Base-by-base conservation (phyloP, 2,113 vertebrate species). In the Caranx melampygus region DNA sequence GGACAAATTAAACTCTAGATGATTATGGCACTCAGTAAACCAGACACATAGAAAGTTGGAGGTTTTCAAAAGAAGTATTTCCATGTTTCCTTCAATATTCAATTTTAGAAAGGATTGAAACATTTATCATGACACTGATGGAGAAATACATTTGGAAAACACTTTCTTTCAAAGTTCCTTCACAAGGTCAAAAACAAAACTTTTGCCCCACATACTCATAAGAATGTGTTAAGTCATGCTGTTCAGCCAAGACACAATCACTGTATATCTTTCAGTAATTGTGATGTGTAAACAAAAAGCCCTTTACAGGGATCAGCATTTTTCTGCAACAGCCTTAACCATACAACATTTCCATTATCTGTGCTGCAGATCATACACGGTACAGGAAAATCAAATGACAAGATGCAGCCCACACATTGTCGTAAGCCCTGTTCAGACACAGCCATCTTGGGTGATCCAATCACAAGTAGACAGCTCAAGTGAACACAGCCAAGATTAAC, bases 331-430 rank as follows among this genome's bases (percentile, higher is more conserved):
- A 44, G 26, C 45, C 69, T 62, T 42, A 14, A 44, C 33, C 55
- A 13, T 66, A 34, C 15, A 34, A 81, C 35, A 75, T 59, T 68
- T 79, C 59, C 42, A 72, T 69, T 49, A 61, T 58, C 26, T 60
- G 16, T 44, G 20, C 71, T 69, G 61, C 31, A 21, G 18, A 62
- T 14, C 31, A 45, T 51, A 61, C 44, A 16, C 18, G 5, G 7
- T 68, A 51, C 6, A 15, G n/a, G 68, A 52, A 58, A 70, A 61
- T 54, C 20, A 57, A 5, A 54, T 66, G 37, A 77, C 69, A 61
- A 59, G 40, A 69, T 44, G 10, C 59, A 57, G 51, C 74, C 74
- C 52, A 74, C 52, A 67, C 70, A 21, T 21, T 16, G 64, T 49
- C 66, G 69, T 67, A 72, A 10, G 40, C 40, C 40, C 40, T 42